Evolutionary conservation across 2,888 invertebrate species (phyloP), one percentile per base, ranked within the genome.

Genomic region (Agrochola lychnidis): DNA sequence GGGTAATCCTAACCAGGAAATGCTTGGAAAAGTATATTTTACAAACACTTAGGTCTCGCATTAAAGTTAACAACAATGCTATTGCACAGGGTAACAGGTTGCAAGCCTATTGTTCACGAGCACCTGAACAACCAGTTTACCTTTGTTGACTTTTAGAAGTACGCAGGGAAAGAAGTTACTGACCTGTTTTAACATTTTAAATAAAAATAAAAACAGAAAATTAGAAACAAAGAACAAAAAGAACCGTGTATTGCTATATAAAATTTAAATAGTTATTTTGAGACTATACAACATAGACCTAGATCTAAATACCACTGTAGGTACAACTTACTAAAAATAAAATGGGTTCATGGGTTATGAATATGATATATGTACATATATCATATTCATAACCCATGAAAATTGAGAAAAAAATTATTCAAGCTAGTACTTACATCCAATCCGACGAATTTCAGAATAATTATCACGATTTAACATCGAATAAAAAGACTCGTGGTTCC

Each of bases 1-100:
- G 4, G 12, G 16, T 12, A 56, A n/a, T 19, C 53, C 53, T 25
- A 64, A 53, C 51, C 57, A 69, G 63, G 69, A 68, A 81, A 64
- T 2, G 9, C 19, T 30, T 36, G 45, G 25, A 63, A 69, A 19
- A 61, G 25, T 30, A 16, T 40, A 2, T 51, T 53, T 25, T 51
- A 70, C 36, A 61, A 70, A 69, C 56, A 56, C 61, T 56, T 57
- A 57, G 36, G 30, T 76, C 42, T 64, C 9, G 70, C 63, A 61
- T n/a, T 72, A 76, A 68, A 51, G 48, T 67, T 76, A 5, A 59
- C 42, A 59, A 73, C 72, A 73, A 61, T 64, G 59, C 69, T 67
- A 61, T 70, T 66, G 73, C 53, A 67, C 48, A 63, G 73, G 73
- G 79, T 79, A 84, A 77, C 85, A 81, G 82, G 85, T 81, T 83